These are phyloP conservation scores for Pitangus sulphuratus DNA, from an alignment of 2,797 vertebrate genomes.

Conservation along the genomic window DNA sequence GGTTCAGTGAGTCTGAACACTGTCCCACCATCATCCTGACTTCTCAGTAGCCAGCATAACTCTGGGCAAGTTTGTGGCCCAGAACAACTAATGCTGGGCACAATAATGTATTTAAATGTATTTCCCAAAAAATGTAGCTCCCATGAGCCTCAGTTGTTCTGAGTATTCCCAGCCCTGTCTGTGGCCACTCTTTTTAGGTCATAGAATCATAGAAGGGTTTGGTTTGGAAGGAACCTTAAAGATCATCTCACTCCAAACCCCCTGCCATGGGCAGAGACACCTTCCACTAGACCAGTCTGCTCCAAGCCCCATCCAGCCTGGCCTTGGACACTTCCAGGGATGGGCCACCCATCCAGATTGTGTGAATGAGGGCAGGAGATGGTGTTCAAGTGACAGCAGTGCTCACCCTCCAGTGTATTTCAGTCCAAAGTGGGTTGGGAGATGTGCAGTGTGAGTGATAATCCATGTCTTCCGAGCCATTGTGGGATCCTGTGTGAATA, in stretches of 20 bases:
- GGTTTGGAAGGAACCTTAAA: neutral
- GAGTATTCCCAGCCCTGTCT: neutral
- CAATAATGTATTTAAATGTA: neutral
- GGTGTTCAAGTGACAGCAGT: neutral
- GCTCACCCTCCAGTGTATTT: neutral
- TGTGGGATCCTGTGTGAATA: neutral
- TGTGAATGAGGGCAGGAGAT: neutral
- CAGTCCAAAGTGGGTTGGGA: neutral
- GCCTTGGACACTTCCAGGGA: neutral
- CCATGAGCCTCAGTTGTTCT: accelerated
- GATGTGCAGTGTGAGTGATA: neutral
- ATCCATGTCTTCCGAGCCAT: neutral
- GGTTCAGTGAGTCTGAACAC: neutral
- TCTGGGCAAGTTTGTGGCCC: neutral
- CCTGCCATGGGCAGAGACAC: neutral
- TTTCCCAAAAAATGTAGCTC: neutral
- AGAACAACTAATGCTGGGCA: neutral
- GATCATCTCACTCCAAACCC: neutral
- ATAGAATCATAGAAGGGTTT: neutral
- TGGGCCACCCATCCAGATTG: neutral
- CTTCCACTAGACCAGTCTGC: neutral
- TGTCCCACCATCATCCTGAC: neutral
- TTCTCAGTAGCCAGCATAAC: neutral
- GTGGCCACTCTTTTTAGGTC: neutral
- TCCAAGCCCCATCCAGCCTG: neutral